Conservation (phyloP, 2,797 vertebrate genomes). For the Chelon labrosus region DNA sequence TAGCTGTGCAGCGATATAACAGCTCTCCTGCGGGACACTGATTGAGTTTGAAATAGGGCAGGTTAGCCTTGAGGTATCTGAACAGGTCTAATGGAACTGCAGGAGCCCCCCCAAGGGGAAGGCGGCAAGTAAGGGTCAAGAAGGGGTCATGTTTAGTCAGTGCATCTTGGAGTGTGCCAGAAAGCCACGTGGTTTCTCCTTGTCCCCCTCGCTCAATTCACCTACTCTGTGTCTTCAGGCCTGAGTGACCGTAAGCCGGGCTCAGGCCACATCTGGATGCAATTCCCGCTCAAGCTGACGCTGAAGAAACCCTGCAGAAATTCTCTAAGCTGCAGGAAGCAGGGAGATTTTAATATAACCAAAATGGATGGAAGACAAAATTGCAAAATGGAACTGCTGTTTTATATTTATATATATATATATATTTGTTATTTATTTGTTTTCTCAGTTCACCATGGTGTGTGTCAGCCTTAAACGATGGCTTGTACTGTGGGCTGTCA, state of each 20-base stretch:
- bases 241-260: slow-evolving; percentile 63
- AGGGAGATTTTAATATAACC: slow-evolving; percentile 56
- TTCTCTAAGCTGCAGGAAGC: slow-evolving; percentile 48
- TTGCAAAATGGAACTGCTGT: slow-evolving; percentile 56
- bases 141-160: slow-evolving; percentile 82
- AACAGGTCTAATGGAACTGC: slow-evolving; percentile 79
- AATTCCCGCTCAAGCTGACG: slow-evolving; percentile 61
- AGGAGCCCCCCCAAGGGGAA: slow-evolving; percentile 59
- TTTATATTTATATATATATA: slow-evolving; percentile 43
- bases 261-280: slow-evolving; percentile 80
- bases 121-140: slow-evolving; percentile 66
- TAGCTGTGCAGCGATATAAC: slow-evolving; percentile 38
- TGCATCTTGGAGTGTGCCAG: slow-evolving; percentile 77
- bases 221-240: slow-evolving; percentile 45
- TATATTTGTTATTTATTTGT: slow-evolving; percentile 51
- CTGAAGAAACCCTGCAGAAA: slow-evolving; percentile 53
- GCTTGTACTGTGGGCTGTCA: slow-evolving; percentile 65
- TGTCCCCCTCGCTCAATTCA: slow-evolving; percentile 32
- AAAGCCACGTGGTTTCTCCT: slow-evolving; percentile 60
- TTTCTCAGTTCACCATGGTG: slow-evolving; percentile 34
- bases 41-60: slow-evolving; percentile 84
- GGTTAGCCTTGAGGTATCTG: slow-evolving; percentile 74
- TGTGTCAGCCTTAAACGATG: slow-evolving; percentile 56
- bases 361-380: slow-evolving; percentile 63
- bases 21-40: slow-evolving; percentile 70